Base-by-base conservation (phyloP, 2,888 invertebrate genomes). In the Dicyrtoma fusca region DNA sequence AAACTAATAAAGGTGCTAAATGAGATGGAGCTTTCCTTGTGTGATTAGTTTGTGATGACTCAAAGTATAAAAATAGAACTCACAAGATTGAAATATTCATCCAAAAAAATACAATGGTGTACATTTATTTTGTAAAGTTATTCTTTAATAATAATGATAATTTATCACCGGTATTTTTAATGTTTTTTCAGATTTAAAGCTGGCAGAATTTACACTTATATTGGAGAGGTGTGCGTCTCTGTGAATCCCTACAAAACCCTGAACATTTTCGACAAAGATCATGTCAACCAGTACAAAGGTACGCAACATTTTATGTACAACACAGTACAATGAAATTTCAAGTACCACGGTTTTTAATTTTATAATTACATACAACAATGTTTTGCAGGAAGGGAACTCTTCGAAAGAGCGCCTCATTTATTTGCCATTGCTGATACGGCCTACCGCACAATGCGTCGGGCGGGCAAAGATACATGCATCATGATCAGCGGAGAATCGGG, bases 401-500 rank as follows among this genome's bases (percentile, higher is more conserved):
- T 97, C 83, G 98, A 99, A 84, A 92, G 97, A 82, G 90, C 92
- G 0, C 98, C 98, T 0, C 98, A 99, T 83, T 93, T 98, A 79
- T 98, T 93, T 85, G 97, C 98, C n/a, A 92, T 98, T 73, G 97
- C 97, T 1, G 98, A 99, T 51, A 57, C 95, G 8, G 96, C 97
- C 63, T 97, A 98, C 84, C 90, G 93, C 84, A 91, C 94, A 74
- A 92, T 99, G 87, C 91, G 96, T 83, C 91, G 97, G 82, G 88
- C 89, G 83, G 91, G 93, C 62, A 89, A 90, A 81, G 97, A 98
- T 86, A 96, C 97, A 5, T 99, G 98, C 83, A 97, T 99, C 78
- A 92, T 99, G 49, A 99, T 99, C 82, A 92, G 92, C n/a, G 94
- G 95, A 0, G 98, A 99, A 85, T 97, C 96, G 0, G 99, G 99